Base-by-base conservation (phyloP, 2,888 invertebrate genomes). In the Tubiluchus corallicola region DNA sequence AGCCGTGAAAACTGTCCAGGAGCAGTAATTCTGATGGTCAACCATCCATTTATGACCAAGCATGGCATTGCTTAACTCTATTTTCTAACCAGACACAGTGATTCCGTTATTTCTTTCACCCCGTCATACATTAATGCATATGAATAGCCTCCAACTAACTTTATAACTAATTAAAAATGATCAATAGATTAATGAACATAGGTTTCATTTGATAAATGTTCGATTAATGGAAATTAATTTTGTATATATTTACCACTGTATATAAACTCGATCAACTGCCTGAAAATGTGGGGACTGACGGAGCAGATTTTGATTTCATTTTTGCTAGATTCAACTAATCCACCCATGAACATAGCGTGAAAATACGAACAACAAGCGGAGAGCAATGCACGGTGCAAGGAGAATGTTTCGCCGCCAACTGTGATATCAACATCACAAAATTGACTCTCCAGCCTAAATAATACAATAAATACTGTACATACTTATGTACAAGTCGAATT, bases 361-460 rank as follows among this genome's bases (percentile, higher is more conserved):
- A 60, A 60, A 45, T 57, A 60, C 4, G 54, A 52, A 47, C 57
- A 55, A 0, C 55, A 52, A 3, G 57, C 56, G 20, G 58, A 53
- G 4, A 60, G 47, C 2, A 60, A 50, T 18, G 54, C 50, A 38
- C 53, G 47, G 41, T 60, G 59, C 20, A 56, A 55, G 17, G 45
- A 42, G 45, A 60, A 57, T 21, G 48, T 47, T 41, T 50, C 47
- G 1, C 44, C 42, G 2, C 49, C 52, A 3, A 57, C 54, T n/a
- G 48, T 44, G 4, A 57, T 49, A 4, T 39, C 42, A 3, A 56
- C 49, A 50, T 57, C 57, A 52, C 55, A 55, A 48, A 54, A 54
- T 4, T 44, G 29, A 9, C 9, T 9, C 29, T 29, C 29, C 29
- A 29, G 29, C 29, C 29, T 29, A n/a, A 9, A n/a, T 29, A 29